Conservation (phyloP, 1,140 invertebrate species). For the Trichogramma pretiosum region DNA sequence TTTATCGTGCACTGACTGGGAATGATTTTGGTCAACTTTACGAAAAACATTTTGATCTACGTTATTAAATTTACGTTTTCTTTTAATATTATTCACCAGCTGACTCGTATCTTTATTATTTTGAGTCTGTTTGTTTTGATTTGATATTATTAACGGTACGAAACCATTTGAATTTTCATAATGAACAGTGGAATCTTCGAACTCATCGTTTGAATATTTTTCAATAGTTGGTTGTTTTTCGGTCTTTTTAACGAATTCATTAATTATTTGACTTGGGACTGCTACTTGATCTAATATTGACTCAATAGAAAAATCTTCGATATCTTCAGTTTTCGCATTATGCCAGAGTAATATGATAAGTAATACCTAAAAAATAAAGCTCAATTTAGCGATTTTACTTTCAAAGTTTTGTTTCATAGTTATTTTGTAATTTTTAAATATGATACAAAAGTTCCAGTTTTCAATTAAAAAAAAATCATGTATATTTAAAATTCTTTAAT, state of each 20-base stretch:
- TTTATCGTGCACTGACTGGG: too few relatives aligned
- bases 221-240: conserved; percentile 3
- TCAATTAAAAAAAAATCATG: background rate
- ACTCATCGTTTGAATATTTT: conserved; percentile 6
- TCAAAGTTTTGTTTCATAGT: background rate
- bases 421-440: background rate
- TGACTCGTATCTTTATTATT: background rate
- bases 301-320: conserved; percentile 13
- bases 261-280: conserved; percentile 28
- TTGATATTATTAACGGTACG: conserved; percentile 28
- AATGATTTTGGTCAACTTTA: too few relatives aligned
- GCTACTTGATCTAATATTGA: conserved; percentile 34
- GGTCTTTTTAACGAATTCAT: conserved; percentile 19
- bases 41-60: conserved; percentile 28
- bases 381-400: background rate
- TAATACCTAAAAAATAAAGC: conserved; percentile 11
- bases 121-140: background rate
- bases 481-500: conserved; percentile 2
- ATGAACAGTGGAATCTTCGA: conserved; percentile 20
- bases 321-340: conserved; percentile 20
- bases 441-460: background rate
- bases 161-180: conserved; percentile 40
- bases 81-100: background rate
- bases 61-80: background rate
- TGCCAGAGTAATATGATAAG: conserved; percentile 28